These are phyloP conservation scores for Choloepus hoffmanni DNA, from an alignment of 2,113 vertebrate genomes.

Conservation along the genomic window DNA sequence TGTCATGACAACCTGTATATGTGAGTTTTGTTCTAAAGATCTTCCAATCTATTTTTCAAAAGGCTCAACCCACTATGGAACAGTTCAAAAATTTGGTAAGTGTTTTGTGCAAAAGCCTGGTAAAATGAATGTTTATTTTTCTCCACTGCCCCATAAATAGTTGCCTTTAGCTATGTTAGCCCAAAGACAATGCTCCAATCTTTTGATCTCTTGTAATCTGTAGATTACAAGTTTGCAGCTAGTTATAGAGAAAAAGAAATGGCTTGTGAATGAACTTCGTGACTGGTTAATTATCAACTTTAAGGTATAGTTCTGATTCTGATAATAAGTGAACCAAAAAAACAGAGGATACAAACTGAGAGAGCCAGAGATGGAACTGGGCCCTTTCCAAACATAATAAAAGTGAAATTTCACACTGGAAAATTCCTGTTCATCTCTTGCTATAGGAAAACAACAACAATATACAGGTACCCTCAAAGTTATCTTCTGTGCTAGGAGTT, in stretches of 20 bases:
- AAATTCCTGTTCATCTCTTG: neutral
- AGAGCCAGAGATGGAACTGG: neutral
- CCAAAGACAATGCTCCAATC: constrained; percentile 42
- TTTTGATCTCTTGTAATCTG: constrained; percentile 2
- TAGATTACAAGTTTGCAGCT: constrained; percentile 29
- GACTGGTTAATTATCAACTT: constrained; percentile 34
- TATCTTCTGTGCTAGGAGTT: neutral
- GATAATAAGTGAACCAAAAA: constrained; percentile 29
- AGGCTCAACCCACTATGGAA: constrained; percentile 7
- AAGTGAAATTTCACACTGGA: neutral
- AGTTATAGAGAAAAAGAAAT: constrained; percentile 40
- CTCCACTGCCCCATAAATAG: constrained; percentile 53
- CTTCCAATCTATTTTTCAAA: constrained; percentile 81
- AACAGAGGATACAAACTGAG: neutral
- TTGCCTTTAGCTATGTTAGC: neutral
- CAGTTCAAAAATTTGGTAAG: constrained; percentile 77
- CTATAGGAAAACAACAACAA: neutral
- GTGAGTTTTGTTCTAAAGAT: constrained; percentile 75
- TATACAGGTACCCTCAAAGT: neutral
- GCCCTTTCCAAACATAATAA: neutral
- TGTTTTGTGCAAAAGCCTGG: constrained; percentile 76
- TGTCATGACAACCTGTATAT: constrained; percentile 69
- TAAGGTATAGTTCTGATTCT: constrained; percentile 51
- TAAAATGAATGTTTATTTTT: constrained; percentile 72
- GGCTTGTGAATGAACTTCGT: constrained; percentile 49